These are phyloP conservation scores for Nibea albiflora DNA, from an alignment of 2,113 vertebrate species.

Conservation along the genomic window DNA sequence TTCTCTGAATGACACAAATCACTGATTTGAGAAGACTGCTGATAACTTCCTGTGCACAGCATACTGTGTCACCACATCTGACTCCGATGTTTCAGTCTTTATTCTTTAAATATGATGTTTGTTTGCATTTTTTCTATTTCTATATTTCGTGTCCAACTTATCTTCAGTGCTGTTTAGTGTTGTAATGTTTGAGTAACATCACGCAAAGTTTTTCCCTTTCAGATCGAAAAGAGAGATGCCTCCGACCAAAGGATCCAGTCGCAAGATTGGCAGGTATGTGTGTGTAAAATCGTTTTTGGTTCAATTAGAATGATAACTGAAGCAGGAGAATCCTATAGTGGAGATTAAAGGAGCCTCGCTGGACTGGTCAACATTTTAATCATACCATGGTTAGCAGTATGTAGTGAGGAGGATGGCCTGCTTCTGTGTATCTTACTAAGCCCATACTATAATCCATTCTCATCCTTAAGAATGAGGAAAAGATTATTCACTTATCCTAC, in stretches of 20 bases:
- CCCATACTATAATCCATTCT: constrained; percentile 60
- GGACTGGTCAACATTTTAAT: constrained; percentile 54
- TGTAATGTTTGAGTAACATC: background rate
- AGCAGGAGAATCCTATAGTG: constrained; percentile 12
- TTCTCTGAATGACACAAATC: background rate
- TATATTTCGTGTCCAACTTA: background rate
- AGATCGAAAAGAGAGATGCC: constrained; percentile 81
- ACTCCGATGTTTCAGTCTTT: too few relatives aligned
- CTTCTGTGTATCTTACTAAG: constrained; percentile 48
- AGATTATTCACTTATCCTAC: constrained; percentile 36
- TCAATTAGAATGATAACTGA: constrained; percentile 26
- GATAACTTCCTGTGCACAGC: too few relatives aligned
- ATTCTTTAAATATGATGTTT: too few relatives aligned
- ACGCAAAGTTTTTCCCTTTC: constrained; percentile 11
- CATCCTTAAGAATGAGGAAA: constrained; percentile 52
- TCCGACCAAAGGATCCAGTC: constrained; percentile 26
- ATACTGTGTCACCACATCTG: too few relatives aligned
- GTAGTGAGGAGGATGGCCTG: constrained; percentile 18
- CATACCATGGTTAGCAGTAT: constrained; percentile 47
- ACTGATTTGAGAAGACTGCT: background rate
- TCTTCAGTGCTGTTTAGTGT: background rate
- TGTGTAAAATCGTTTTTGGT: background rate
- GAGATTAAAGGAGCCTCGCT: constrained; percentile 40
- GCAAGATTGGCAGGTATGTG: constrained; percentile 86
- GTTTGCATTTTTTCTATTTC: too few relatives aligned